These are phyloP conservation scores for Crocuta crocuta DNA, from an alignment of 2,113 vertebrate genomes.

Conservation along the genomic window DNA sequence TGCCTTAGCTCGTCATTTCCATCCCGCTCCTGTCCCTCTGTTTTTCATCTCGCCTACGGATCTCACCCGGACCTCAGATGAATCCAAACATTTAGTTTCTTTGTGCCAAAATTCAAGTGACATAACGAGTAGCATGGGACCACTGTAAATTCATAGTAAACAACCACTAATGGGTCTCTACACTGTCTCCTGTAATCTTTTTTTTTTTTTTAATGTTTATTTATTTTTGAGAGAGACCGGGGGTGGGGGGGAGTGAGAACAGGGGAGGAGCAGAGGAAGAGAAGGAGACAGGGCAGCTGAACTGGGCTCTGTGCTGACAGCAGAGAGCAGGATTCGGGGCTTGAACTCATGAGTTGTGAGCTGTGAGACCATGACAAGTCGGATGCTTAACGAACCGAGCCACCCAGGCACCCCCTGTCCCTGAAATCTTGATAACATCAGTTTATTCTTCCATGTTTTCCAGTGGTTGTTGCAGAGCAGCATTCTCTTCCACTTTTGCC, in stretches of 20 bases:
- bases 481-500: not conserved
- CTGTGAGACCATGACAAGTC: too few species aligned
- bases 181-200: not conserved
- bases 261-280: too few species aligned
- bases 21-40: not conserved
- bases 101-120: not conserved
- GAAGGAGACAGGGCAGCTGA: too few species aligned
- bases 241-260: too few species aligned
- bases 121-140: not conserved
- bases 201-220: too few species aligned
- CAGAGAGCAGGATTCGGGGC: too few species aligned
- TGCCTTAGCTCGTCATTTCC: not conserved
- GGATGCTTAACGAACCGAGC: too few species aligned
- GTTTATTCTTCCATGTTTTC: not conserved
- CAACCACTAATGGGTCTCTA: not conserved
- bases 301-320: too few species aligned
- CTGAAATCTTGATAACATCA: not conserved
- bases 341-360: too few species aligned
- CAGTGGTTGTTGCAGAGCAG: not conserved
- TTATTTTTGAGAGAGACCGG: too few species aligned
- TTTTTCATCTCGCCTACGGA: not conserved
- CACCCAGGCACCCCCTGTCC: too few species aligned
- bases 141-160: not conserved
- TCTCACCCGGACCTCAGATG: not conserved
- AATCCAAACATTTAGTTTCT: not conserved